Base-by-base conservation (phyloP, 2,113 vertebrate species). In the Nothobranchius kuhntae region DNA sequence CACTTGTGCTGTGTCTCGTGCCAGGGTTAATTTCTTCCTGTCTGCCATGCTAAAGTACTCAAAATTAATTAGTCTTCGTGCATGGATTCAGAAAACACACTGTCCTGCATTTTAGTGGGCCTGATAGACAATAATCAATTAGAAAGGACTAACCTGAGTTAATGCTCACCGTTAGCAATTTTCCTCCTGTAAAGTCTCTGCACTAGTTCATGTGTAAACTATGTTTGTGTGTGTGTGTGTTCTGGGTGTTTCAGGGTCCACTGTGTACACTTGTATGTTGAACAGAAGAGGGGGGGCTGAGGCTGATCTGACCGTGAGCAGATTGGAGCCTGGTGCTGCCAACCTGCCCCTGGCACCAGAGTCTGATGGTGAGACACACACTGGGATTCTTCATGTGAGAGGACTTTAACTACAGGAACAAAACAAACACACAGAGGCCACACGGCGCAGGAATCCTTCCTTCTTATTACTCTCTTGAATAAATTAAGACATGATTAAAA, bases 241-340 rank as follows among this genome's bases (percentile, higher is more conserved):
- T 79, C 3, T 45, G 53, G 55, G 56, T 55, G 24, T 74, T 80
- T 1, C 80, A 99, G 98, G 97, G 42, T 92, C 94, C 1, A 98
- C 96, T 0, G 92, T 97, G 35, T 98, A 99, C 71, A 98, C 96
- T 47, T 99, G 98, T 86, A 98, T 99, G 97, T 81, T 99, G 81
- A 99, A 99, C 87, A 78, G 57, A 21, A 86, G 17, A 0, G 98
- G 98, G 0, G 96, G 98, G 0, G 87, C 92, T 0, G 97, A 99
- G 89, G 95, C 96, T 0, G 98, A 99, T 89, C 94, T 99, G 82
- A 99, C 97, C 0, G 96, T 98, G 73, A 99, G 98, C 89, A 72
- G 93, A 65, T 91, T 99, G 71, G 90, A 90, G 50, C 85, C 93
- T 0, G 85, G 94, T 0, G 3, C 77, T 7, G 79, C 83, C 1